A percentile compares a stretch with the other conserved stretches of the same genome.
Conservation (phyloP, 2,113 vertebrate species). For the Chaetodon trifascialis region DNA sequence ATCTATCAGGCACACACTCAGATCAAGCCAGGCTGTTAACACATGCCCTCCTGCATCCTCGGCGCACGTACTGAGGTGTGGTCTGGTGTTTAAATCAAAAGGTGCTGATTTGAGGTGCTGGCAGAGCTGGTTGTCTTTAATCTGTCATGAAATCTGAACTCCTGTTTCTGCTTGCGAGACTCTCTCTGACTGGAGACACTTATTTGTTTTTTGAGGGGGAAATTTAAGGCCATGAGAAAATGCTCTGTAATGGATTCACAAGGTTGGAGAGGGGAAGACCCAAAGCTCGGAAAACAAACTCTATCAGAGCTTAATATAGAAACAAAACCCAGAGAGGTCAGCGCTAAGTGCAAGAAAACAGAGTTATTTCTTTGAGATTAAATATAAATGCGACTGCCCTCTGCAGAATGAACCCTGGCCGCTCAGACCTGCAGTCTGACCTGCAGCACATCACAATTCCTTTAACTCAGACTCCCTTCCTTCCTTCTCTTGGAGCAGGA, state of each 20-base stretch:
- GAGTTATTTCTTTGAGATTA: constrained; percentile 47
- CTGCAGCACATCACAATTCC: constrained; percentile 13
- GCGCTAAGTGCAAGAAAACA: constrained; percentile 55
- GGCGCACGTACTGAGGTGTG: constrained; percentile 12
- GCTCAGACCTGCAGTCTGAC: constrained; percentile 20
- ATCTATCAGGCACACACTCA: constrained; percentile 64
- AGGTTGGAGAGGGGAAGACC: constrained; percentile 57
- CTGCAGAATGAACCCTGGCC: constrained; percentile 26
- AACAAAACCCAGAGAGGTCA: constrained; percentile 55
- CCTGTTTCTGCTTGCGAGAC: constrained; percentile 36
- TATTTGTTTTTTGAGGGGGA: constrained; percentile 61
- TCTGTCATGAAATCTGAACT: constrained; percentile 55
- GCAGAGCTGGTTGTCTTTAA: constrained; percentile 30
- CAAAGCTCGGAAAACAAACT: constrained; percentile 69
- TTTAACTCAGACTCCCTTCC: constrained; percentile 51
- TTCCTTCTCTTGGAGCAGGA: constrained; percentile 53
- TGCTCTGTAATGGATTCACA: constrained; percentile 67
- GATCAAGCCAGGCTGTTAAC: constrained; percentile 31
- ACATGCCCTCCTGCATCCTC: constrained; percentile 52
- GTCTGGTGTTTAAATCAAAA: constrained; percentile 28
- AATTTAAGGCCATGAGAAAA: constrained; percentile 77
- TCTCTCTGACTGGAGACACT: constrained; percentile 45
- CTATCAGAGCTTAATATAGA: constrained; percentile 61
- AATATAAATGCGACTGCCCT: constrained; percentile 39
- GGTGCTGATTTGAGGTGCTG: constrained; percentile 36